phyloP scores from a whole-genome alignment of 2,888 invertebrate species.

The Hemistola chrysoprasaria region DNA sequence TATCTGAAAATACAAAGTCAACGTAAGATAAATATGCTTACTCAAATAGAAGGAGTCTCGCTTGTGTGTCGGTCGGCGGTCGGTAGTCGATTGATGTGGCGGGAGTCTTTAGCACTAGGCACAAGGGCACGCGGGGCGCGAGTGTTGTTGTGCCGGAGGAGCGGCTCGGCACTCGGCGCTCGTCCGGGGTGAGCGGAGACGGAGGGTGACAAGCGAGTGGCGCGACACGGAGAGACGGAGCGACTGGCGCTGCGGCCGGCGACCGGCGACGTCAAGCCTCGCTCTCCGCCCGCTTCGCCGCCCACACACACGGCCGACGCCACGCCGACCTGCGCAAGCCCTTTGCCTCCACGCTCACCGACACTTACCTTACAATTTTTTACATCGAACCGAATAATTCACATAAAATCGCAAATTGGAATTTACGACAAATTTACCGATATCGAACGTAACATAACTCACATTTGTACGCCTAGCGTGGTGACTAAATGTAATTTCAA shows the following conservation, averaged over 20 bases:
- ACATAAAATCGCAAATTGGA: conserved; percentile 35
- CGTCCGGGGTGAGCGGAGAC: conserved; percentile 31
- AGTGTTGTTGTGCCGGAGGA: conserved; percentile 68
- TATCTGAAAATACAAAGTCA: conserved; percentile 21
- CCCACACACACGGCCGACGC: not conserved
- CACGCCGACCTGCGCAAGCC: conserved; percentile 44
- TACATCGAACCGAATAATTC: conserved; percentile 56
- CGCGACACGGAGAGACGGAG: conserved; percentile 58
- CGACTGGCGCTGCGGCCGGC: conserved; percentile 63
- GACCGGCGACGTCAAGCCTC: conserved; percentile 55
- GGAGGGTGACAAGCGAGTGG: conserved; percentile 29
- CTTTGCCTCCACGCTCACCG: conserved; percentile 54
- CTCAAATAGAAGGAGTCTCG: conserved; percentile 24
- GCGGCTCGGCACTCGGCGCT: conserved; percentile 37
- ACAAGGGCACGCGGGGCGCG: conserved; percentile 50
- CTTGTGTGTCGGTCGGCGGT: conserved; percentile 28
- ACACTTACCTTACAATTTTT: conserved; percentile 71
- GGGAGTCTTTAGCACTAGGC: conserved; percentile 49
- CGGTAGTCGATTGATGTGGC: conserved; percentile 15
- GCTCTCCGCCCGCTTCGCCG: no score
- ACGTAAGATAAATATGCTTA: conserved; percentile 46
- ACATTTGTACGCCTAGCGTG: conserved; percentile 3
- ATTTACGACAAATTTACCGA: conserved; percentile 33
- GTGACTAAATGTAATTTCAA: conserved; percentile 2
- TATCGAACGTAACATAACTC: conserved; percentile 20